Percentiles rank a stretch among this genome's conserved stretches.
Conservation (phyloP, 2,888 invertebrate genomes). For the Nudaria mundana region DNA sequence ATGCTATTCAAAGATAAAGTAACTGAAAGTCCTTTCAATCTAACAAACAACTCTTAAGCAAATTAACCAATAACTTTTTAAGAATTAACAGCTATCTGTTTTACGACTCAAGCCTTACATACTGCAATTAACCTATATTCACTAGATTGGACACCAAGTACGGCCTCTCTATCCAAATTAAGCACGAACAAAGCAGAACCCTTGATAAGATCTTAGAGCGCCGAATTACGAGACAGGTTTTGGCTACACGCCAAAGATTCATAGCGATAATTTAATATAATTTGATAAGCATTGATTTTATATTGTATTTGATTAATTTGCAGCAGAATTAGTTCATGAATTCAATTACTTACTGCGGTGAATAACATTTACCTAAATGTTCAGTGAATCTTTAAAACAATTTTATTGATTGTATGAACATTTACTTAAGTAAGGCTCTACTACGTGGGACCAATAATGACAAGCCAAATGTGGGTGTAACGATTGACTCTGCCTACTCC, state of each 20-base stretch:
- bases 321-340: too few species aligned
- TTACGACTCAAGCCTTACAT: not conserved
- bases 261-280: conserved; percentile 20
- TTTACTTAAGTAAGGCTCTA: too few species aligned
- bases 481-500: too few species aligned
- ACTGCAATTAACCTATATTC: not conserved
- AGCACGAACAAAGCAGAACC: conserved; percentile 21
- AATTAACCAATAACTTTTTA: not conserved
- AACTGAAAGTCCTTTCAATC: too few species aligned
- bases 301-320: conserved; percentile 17
- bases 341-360: too few species aligned
- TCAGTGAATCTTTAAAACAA: too few species aligned
- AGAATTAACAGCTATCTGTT: not conserved
- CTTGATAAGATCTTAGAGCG: conserved; percentile 24
- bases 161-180: conserved; percentile 5
- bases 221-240: conserved; percentile 26
- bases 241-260: conserved; percentile 11
- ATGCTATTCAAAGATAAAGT: too few species aligned
- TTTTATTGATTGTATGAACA: too few species aligned
- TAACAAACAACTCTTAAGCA: too few species aligned
- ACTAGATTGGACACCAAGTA: not conserved
- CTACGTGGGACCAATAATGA: too few species aligned
- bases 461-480: too few species aligned
- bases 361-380: too few species aligned
- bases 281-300: conserved; percentile 23